These are phyloP conservation scores for Pipa parva DNA, from an alignment of 2,113 vertebrate species.

Conservation along the genomic window DNA sequence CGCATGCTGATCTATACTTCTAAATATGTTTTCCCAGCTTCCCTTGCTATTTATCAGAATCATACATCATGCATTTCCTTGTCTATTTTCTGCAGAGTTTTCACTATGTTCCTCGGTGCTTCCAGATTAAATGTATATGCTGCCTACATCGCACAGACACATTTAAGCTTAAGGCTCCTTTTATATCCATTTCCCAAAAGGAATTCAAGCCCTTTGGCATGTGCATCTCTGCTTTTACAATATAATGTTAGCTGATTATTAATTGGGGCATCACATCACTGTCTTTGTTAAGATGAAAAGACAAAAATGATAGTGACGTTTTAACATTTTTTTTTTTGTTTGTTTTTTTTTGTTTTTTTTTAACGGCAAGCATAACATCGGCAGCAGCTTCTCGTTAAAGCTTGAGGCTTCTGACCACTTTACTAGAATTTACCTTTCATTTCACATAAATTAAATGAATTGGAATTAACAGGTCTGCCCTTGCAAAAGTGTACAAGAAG, in stretches of 20 bases:
- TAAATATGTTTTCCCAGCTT: constrained; percentile 38
- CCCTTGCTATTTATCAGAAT: constrained; percentile 44
- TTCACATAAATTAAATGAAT: constrained; percentile 53
- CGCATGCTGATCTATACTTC: constrained; percentile 30
- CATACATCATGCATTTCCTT: constrained; percentile 51
- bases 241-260: constrained; percentile 47
- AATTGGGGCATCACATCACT: constrained; percentile 51
- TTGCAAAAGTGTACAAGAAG: constrained; percentile 58
- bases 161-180: constrained; percentile 69
- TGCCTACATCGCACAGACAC: constrained; percentile 54
- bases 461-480: constrained; percentile 58
- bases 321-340: constrained; percentile 36
- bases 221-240: constrained; percentile 54
- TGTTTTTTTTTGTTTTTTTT: background rate
- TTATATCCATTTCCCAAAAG: constrained; percentile 49
- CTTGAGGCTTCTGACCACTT: constrained; percentile 54
- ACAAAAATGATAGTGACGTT: constrained; percentile 51
- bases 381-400: constrained; percentile 49
- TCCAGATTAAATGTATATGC: constrained; percentile 49
- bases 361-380: constrained; percentile 42
- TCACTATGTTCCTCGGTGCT: constrained; percentile 59
- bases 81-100: constrained; percentile 51
- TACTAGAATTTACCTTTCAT: constrained; percentile 56
- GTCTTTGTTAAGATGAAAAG: constrained; percentile 45
- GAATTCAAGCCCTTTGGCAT: constrained; percentile 34